Conservation (phyloP, 2,888 invertebrate genomes). For the Rhimphoctona megacephalus region DNA sequence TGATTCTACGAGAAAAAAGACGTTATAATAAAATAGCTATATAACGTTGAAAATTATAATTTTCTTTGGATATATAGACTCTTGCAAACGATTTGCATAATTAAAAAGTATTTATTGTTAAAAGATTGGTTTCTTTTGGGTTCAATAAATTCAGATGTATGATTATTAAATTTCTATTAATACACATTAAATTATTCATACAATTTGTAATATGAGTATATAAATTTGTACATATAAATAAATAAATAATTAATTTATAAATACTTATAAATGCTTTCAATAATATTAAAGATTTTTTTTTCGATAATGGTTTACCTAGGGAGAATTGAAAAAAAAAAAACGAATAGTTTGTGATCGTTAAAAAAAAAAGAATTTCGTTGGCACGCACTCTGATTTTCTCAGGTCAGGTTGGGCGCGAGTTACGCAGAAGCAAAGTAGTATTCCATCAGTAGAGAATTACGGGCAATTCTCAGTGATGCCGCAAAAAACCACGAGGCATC, state of each 20-base stretch:
- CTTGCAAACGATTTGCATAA: neutral
- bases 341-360: neutral
- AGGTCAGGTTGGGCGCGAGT: conserved; percentile 50
- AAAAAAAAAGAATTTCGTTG: conserved; percentile 22
- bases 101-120: neutral
- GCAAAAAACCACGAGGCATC: conserved; percentile 34
- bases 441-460: conserved; percentile 73
- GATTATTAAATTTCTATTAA: no score
- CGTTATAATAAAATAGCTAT: neutral
- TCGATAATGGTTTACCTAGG: neutral
- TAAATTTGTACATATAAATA: no score
- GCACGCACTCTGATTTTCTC: conserved; percentile 43
- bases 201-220: no score
- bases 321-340: conserved; percentile 37
- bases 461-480: conserved; percentile 62
- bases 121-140: no score
- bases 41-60: neutral
- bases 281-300: neutral
- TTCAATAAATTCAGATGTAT: no score
- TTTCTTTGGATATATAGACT: neutral
- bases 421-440: conserved; percentile 69
- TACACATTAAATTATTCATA: no score
- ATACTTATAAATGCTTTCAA: neutral
- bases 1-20: neutral
- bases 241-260: no score